Conservation (phyloP, 2,888 invertebrate species). For the Barypeithes pellucidus region DNA sequence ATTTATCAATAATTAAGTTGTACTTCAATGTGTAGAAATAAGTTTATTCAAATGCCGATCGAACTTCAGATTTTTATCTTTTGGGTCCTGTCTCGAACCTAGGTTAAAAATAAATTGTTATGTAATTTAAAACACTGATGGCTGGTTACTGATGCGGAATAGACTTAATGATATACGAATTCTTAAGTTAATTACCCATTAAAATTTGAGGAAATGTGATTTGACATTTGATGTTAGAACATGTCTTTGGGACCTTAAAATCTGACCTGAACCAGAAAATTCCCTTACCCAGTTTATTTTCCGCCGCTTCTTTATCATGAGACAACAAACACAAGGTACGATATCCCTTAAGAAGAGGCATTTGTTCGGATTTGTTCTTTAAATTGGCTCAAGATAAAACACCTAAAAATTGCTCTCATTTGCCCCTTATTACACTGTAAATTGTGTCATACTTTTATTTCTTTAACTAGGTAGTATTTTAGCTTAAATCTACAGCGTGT, state of each 20-base stretch:
- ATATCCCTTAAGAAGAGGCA: too few relatives aligned
- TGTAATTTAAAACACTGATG: slow-evolving; percentile 38
- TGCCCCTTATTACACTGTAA: too few relatives aligned
- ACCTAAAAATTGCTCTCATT: too few relatives aligned
- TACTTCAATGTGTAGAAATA: neutral
- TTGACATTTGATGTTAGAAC: neutral
- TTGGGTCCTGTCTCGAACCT: neutral
- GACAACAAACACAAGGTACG: too few relatives aligned
- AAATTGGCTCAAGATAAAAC: too few relatives aligned
- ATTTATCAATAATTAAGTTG: slow-evolving; percentile 18
- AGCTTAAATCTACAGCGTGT: too few relatives aligned
- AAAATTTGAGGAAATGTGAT: neutral
- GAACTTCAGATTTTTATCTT: slow-evolving; percentile 6
- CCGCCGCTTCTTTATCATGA: too few relatives aligned
- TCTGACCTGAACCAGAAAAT: too few relatives aligned
- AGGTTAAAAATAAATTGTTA: slow-evolving; percentile 32
- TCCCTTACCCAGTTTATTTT: too few relatives aligned
- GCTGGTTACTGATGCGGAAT: slow-evolving; percentile 23
- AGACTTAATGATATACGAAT: slow-evolving; percentile 28
- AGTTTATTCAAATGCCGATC: neutral
- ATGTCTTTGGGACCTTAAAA: neutral
- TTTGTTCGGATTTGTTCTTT: too few relatives aligned
- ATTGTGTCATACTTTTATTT: too few relatives aligned
- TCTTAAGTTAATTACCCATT: slow-evolving; percentile 20
- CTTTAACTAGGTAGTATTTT: too few relatives aligned